These are phyloP conservation scores for Dermatemys mawii DNA, from an alignment of 2,113 vertebrate species.

Conservation along the genomic window DNA sequence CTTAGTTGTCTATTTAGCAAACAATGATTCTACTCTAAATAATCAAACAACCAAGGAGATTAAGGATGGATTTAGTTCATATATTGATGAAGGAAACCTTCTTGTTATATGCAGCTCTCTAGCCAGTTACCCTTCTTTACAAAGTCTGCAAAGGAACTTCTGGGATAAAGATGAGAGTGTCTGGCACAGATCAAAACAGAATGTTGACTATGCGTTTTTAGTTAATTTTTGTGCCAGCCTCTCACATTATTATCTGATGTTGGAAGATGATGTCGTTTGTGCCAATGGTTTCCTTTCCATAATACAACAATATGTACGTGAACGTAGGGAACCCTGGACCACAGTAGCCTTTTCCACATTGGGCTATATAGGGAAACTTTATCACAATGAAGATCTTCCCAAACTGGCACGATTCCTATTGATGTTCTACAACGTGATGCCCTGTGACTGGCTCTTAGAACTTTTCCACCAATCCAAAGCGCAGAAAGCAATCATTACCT, in stretches of 20 bases:
- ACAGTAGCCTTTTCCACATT: not conserved
- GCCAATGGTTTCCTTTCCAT: constrained; percentile 1
- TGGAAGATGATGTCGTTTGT: not conserved
- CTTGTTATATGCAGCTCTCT: not conserved
- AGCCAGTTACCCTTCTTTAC: not conserved
- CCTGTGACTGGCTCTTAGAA: constrained; percentile 2
- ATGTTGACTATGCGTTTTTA: constrained; percentile 7
- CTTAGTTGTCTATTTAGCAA: constrained; percentile 44
- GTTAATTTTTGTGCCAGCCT: not conserved
- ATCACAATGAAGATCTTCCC: not conserved
- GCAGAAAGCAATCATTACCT: not conserved
- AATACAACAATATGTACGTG: not conserved
- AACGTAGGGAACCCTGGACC: not conserved
- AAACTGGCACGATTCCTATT: not conserved
- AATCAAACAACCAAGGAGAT: not conserved
- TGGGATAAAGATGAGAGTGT: not conserved
- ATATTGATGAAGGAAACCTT: not conserved
- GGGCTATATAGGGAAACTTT: constrained; percentile 18
- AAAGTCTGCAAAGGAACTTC: not conserved
- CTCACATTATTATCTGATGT: not conserved
- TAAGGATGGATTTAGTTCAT: not conserved
- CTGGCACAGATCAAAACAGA: not conserved
- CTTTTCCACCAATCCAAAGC: not conserved
- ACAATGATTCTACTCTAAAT: not conserved
- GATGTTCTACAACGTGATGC: constrained; percentile 1